Evolutionary conservation across 2,888 invertebrate species (phyloP).

Genomic region (Phyto melanocephala): DNA sequence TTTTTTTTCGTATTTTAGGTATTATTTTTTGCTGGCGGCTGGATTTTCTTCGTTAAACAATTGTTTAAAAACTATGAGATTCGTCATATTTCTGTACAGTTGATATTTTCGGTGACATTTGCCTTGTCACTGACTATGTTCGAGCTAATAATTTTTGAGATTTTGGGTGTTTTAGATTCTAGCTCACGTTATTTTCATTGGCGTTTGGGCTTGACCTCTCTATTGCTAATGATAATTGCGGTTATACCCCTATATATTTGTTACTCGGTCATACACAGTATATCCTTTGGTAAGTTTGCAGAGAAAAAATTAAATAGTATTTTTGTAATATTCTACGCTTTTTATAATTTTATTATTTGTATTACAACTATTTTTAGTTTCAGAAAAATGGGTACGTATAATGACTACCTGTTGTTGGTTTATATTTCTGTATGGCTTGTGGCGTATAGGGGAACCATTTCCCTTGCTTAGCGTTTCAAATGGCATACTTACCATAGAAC

Average conservation of each 20-base stretch:
- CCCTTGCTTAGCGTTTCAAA: constrained; percentile 97
- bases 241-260: constrained; percentile 98
- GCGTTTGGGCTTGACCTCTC: constrained; percentile 93
- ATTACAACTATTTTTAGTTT: too few species aligned
- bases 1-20: constrained; percentile 81
- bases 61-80: constrained; percentile 98
- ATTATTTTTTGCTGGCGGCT: constrained; percentile 96
- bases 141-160: constrained; percentile 99
- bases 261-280: constrained; percentile 94
- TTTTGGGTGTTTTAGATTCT: constrained; percentile 93
- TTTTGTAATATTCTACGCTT: neutral
- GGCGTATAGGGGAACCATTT: constrained; percentile 99
- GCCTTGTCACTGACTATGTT: constrained; percentile 99
- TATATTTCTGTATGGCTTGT: constrained; percentile 95
- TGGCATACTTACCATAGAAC: constrained; percentile 84
- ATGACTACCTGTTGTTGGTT: constrained; percentile 92
- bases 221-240: constrained; percentile 96
- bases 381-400: constrained; percentile 86
- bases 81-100: constrained; percentile 94
- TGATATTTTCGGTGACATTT: constrained; percentile 97
- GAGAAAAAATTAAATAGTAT: too few species aligned
- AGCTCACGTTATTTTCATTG: constrained; percentile 89
- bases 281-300: constrained; percentile 86
- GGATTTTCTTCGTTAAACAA: constrained; percentile 99
- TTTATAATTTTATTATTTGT: neutral